Evolutionary conservation across 1,140 invertebrate species (phyloP).

Genomic region (Brachionus manjavacas): DNA sequence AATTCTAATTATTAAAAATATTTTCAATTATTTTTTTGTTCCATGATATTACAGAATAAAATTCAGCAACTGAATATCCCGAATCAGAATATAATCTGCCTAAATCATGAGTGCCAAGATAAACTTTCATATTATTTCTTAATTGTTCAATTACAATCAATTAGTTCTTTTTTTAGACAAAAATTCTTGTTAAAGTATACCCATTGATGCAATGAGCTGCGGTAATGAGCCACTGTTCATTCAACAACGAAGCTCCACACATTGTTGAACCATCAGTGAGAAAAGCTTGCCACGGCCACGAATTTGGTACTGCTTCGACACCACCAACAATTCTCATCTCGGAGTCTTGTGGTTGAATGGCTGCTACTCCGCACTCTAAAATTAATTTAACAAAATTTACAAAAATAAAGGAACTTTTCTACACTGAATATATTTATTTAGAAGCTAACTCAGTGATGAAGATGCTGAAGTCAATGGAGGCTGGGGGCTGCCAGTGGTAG

Average conservation of each 20-base stretch:
- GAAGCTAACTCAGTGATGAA: neutral
- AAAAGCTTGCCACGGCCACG: constrained; percentile 44
- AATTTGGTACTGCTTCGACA: constrained; percentile 42
- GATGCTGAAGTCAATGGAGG: neutral
- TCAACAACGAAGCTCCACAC: constrained; percentile 27
- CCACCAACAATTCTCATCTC: constrained; percentile 44
- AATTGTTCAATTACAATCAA: too few relatives aligned
- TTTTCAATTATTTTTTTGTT: neutral
- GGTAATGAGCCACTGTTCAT: constrained; percentile 23
- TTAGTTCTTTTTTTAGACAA: too few relatives aligned
- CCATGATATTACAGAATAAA: neutral
- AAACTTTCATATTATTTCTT: neutral
- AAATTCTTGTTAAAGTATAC: neutral
- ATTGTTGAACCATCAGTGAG: neutral
- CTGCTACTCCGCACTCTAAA: neutral
- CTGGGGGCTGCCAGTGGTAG: neutral
- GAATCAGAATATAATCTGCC: neutral
- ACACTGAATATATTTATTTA: neutral
- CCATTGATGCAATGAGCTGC: constrained; percentile 19
- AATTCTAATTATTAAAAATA: neutral
- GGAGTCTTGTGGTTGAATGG: neutral
- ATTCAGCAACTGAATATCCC: neutral
- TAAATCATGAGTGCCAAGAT: constrained; percentile 12
- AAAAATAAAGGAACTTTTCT: neutral
- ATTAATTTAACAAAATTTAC: neutral